Conservation (phyloP, 2,888 invertebrate species). For the Drosophila paucipuncta region DNA sequence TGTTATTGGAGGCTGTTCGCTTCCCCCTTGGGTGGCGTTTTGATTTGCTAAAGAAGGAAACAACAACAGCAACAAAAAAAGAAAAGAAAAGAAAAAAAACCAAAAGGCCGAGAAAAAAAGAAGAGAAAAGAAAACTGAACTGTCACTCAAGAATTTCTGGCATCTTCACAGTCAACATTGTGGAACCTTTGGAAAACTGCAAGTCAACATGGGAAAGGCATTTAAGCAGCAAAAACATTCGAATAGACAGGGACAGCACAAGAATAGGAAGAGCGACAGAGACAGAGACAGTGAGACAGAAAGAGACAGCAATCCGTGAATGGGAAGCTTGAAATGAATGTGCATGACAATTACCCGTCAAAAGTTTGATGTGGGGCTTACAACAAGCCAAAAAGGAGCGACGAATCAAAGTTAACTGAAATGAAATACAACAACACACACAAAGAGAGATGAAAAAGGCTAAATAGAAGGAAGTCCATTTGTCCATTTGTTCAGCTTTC, state of each 20-base stretch:
- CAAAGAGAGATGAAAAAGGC: not conserved
- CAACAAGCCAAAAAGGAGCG: slow-evolving; percentile 25
- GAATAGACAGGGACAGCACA: slow-evolving; percentile 2
- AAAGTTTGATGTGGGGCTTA: slow-evolving; percentile 69
- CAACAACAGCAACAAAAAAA: slow-evolving; percentile 4
- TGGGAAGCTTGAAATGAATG: slow-evolving; percentile 50
- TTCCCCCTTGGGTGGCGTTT: slow-evolving; percentile 51
- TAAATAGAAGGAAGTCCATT: slow-evolving; percentile 40
- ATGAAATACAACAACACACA: slow-evolving; percentile 24
- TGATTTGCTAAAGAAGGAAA: slow-evolving; percentile 42
- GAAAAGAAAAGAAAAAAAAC: not conserved
- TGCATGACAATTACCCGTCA: slow-evolving; percentile 75
- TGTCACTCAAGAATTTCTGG: slow-evolving; percentile 75
- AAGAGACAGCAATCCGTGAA: slow-evolving; percentile 38
- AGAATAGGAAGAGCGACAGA: not conserved
- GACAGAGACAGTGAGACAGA: not conserved
- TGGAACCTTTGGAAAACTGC: slow-evolving; percentile 66
- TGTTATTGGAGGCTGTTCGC: slow-evolving; percentile 19
- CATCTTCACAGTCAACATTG: slow-evolving; percentile 60
- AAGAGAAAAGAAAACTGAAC: slow-evolving; percentile 53
- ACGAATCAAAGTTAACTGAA: slow-evolving; percentile 42
- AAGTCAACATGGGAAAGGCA: slow-evolving; percentile 73
- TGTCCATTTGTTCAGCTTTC: slow-evolving; percentile 24
- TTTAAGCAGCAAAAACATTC: slow-evolving; percentile 23
- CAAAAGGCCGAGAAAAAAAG: not conserved